phyloP scores from a whole-genome alignment of 2,888 invertebrate genomes.

The Lochmaea crataegi region DNA sequence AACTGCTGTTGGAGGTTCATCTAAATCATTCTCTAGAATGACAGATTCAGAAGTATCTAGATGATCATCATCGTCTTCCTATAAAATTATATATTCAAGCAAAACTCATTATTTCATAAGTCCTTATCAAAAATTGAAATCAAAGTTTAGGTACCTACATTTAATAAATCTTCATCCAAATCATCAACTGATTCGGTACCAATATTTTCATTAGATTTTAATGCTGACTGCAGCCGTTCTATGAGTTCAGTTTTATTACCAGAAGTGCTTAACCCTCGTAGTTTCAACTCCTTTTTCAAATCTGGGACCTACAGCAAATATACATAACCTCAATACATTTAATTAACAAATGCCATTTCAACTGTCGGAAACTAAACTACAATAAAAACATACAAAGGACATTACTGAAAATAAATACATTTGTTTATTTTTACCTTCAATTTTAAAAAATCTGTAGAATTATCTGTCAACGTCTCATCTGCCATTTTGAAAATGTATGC shows the following conservation, averaged over 20 bases:
- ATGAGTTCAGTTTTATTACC: constrained; percentile 88
- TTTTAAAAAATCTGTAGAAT: constrained; percentile 55
- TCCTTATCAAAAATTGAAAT: not conserved
- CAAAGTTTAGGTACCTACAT: constrained; percentile 59
- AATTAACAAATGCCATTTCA: constrained; percentile 8
- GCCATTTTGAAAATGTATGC: constrained; percentile 49
- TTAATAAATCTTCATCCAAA: constrained; percentile 70
- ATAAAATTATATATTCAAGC: constrained; percentile 22
- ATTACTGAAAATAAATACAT: constrained; percentile 14
- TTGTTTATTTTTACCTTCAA: constrained; percentile 53
- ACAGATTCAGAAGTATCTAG: constrained; percentile 59
- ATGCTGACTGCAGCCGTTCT: constrained; percentile 77
- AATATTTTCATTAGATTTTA: constrained; percentile 59
- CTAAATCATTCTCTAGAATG: constrained; percentile 59
- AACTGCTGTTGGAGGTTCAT: constrained; percentile 51
- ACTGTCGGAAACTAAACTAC: constrained; percentile 4
- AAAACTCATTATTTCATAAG: constrained; percentile 9
- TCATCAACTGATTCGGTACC: constrained; percentile 66
- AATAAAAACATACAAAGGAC: constrained; percentile 7
- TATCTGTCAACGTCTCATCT: constrained; percentile 48
- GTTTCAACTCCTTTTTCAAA: constrained; percentile 83
- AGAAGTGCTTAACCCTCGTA: constrained; percentile 76
- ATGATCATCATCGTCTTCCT: constrained; percentile 62
- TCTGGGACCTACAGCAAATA: constrained; percentile 77
- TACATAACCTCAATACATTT: constrained; percentile 47